Percentiles rank a stretch among this genome's conserved stretches.
phyloP scores from a whole-genome alignment of 2,888 invertebrate species.

The Heteromurus nitidus region DNA sequence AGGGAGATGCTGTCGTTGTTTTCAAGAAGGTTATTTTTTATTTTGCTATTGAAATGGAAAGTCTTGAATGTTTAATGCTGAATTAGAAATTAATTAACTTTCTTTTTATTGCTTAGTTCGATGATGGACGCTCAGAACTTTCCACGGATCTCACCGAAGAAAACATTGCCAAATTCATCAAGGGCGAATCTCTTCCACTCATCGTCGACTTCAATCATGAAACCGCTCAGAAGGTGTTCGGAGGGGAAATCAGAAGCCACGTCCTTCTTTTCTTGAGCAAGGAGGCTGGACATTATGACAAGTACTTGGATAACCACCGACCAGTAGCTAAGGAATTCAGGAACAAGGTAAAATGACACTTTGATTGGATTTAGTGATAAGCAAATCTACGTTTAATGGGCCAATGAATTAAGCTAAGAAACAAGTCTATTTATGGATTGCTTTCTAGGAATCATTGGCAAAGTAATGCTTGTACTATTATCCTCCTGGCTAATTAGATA shows the following conservation, averaged over 20 bases:
- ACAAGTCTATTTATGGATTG: slow-evolving; percentile 46
- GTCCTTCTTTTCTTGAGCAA: slow-evolving; percentile 96
- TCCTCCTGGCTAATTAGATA: slow-evolving; percentile 71
- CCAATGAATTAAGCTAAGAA: slow-evolving; percentile 62
- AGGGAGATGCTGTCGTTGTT: slow-evolving; percentile 87
- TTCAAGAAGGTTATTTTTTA: slow-evolving; percentile 87
- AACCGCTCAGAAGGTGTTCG: slow-evolving; percentile 98
- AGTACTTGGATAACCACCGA: slow-evolving; percentile 85
- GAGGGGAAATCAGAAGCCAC: slow-evolving; percentile 98
- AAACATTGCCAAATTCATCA: slow-evolving; percentile 87
- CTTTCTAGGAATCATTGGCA: slow-evolving; percentile 70
- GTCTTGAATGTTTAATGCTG: neutral
- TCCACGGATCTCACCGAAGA: slow-evolving; percentile 83
- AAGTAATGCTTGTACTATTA: slow-evolving; percentile 71
- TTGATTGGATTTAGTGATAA: too few relatives aligned
- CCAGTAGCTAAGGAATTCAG: slow-evolving; percentile 92
- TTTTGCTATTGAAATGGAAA: neutral
- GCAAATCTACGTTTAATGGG: too few relatives aligned
- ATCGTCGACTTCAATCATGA: slow-evolving; percentile 98
- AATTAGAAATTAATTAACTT: slow-evolving; percentile 13
- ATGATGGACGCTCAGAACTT: slow-evolving; percentile 86
- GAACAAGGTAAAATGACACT: slow-evolving; percentile 80
- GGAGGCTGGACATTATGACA: slow-evolving; percentile 89
- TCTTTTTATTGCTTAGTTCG: slow-evolving; percentile 80
- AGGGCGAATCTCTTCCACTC: slow-evolving; percentile 88